Evolutionary conservation across 2,113 vertebrate genomes (phyloP).

Genomic region (Guaruba guarouba): DNA sequence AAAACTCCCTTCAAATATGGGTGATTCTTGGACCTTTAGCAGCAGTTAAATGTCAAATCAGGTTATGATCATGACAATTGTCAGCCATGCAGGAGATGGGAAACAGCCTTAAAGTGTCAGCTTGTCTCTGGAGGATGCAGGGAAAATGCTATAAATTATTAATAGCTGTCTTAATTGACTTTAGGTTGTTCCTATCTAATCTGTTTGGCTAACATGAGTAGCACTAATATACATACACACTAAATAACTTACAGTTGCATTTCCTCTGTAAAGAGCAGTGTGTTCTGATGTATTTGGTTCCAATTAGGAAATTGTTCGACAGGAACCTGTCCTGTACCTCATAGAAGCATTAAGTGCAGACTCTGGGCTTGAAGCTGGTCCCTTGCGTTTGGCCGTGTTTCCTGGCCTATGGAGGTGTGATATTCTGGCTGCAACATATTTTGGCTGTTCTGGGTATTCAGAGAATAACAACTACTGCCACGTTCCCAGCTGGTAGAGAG

Average conservation of each 20-base stretch:
- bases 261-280: neutral
- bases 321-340: neutral
- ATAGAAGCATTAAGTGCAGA: neutral
- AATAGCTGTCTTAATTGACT: neutral
- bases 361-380: neutral
- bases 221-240: neutral
- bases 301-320: neutral
- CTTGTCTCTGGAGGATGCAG: neutral
- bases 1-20: neutral
- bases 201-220: neutral
- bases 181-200: neutral
- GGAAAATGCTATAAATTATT: neutral
- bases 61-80: neutral
- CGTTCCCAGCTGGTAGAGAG: neutral
- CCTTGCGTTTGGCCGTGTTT: neutral
- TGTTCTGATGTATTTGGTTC: neutral
- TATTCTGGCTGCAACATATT: neutral
- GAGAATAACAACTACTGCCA: neutral
- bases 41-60: neutral
- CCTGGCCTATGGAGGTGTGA: neutral
- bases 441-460: neutral
- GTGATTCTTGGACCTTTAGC: neutral
- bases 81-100: neutral
- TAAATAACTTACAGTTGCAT: neutral
- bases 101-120: neutral